Conservation (phyloP, 2,888 invertebrate genomes). For the Tolmerus cingulatus region DNA sequence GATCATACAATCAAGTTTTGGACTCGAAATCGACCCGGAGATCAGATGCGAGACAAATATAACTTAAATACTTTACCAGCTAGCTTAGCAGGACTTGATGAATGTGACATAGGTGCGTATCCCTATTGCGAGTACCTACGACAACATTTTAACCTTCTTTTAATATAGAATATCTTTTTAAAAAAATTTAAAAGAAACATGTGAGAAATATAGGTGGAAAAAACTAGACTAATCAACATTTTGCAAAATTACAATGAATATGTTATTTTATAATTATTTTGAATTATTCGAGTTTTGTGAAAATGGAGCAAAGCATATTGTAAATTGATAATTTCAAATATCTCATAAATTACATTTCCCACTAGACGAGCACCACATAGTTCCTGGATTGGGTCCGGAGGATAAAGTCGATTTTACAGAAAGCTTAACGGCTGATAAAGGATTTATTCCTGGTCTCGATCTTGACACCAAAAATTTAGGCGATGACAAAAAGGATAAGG, state of each 20-base stretch:
- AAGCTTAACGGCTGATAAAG: constrained; percentile 68
- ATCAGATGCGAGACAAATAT: constrained; percentile 97
- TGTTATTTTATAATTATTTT: too few relatives aligned
- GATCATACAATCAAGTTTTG: constrained; percentile 99
- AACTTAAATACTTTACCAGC: constrained; percentile 91
- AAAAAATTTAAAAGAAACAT: too few relatives aligned
- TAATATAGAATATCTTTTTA: too few relatives aligned
- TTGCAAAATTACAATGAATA: too few relatives aligned
- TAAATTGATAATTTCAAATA: neutral
- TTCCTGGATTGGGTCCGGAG: constrained; percentile 99
- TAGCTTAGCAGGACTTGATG: constrained; percentile 76
- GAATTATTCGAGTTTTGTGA: too few relatives aligned
- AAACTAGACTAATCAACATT: too few relatives aligned
- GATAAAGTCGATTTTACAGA: constrained; percentile 84
- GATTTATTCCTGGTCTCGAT: constrained; percentile 85
- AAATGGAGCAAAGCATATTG: too few relatives aligned
- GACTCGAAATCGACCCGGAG: constrained; percentile 98
- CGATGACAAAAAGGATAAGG: constrained; percentile 76
- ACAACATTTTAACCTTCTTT: neutral
- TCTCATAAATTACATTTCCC: constrained; percentile 57
- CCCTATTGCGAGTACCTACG: neutral
- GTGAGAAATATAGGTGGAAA: too few relatives aligned
- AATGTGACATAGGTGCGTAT: constrained; percentile 71
- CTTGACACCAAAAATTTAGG: constrained; percentile 72
- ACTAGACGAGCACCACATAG: constrained; percentile 78